These are phyloP conservation scores for Aurelia coerulea DNA, from an alignment of 30 jellyfish, hydroid and myxozoan genomes.

Conservation along the genomic window DNA sequence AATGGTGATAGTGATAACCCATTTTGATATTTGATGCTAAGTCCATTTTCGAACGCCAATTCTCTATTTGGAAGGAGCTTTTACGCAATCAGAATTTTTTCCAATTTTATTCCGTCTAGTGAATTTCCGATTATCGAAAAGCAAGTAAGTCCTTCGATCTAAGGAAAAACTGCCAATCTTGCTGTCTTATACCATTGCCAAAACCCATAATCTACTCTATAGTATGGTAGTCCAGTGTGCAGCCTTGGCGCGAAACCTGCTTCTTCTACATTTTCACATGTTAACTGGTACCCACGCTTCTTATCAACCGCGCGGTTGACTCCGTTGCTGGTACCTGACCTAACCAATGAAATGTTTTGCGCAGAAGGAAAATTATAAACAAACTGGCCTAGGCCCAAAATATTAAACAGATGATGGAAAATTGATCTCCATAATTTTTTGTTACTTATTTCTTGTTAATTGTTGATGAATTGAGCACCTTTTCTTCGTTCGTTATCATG, in stretches of 20 bases:
- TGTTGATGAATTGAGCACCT: background rate
- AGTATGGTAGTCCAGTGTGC: no score
- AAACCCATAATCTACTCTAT: no score
- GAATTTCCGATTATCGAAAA: no score
- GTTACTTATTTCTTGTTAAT: background rate
- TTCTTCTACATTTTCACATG: background rate
- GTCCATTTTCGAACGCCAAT: no score
- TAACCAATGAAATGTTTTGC: slow-evolving; percentile 20
- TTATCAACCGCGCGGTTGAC: slow-evolving; percentile 71
- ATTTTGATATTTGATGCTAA: no score
- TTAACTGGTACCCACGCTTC: slow-evolving; percentile 28
- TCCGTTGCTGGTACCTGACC: slow-evolving; percentile 77
- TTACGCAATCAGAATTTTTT: no score
- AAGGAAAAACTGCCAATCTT: no score
- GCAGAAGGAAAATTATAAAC: slow-evolving; percentile 14
- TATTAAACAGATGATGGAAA: slow-evolving; percentile 1
- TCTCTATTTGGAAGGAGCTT: no score
- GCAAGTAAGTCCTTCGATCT: no score
- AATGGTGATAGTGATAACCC: no score
- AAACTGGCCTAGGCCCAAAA: slow-evolving; percentile 26
- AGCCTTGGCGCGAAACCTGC: slow-evolving; percentile 6
- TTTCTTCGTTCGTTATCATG: background rate
- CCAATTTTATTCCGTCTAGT: no score
- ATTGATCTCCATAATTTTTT: background rate
- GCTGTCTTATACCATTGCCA: no score